Evolutionary conservation across 2,797 vertebrate genomes (phyloP), one percentile per base, ranked within the genome.

Genomic region (Lemur catta): DNA sequence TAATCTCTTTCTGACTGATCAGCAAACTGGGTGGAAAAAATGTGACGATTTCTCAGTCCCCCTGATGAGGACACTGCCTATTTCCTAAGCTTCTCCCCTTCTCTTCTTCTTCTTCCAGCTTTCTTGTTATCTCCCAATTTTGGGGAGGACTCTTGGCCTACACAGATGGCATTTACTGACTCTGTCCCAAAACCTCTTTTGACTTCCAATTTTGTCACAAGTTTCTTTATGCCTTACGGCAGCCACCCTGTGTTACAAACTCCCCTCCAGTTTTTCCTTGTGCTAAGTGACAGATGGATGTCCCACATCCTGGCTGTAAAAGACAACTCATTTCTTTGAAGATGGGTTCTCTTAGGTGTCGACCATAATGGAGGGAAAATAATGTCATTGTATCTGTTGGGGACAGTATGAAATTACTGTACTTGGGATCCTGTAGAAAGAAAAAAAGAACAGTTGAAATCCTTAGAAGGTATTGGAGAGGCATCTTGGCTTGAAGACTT

Each of bases 231-330:
- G n/a, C 78, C 74, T 92, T 38, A 74, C 28, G 9, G 43, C 67
- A 55, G 8, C 88, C 52, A 28, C 33, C 61, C 75, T 50, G 4
- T 43, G 78, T 93, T 67, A 22, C 30, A 76, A 84, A n/a, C 57
- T 94, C 74, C 14, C 5, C 7, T 67, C 46, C 10, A 59, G 88
- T 82, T 85, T 97, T 69, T 69, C 6, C 76, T 89, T 82, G 65
- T 1, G 11, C 90, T 24, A 17, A 89, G 71, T 67, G 48, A 86
- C 89, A 96, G 92, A 95, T 90, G 84, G 90, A 85, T 94, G 88
- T 82, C 48, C 92, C 48, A 75, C 17, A 1, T 81, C 52, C 67
- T 91, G 78, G 57, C 74, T 93, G 24, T 48, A 67, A 87, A 78
- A 89, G 46, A 57, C 76, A 93, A 46, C 28, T 46, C 43, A 35